Conservation (phyloP, 2,888 invertebrate genomes). For the Embidobia sp. region DNA sequence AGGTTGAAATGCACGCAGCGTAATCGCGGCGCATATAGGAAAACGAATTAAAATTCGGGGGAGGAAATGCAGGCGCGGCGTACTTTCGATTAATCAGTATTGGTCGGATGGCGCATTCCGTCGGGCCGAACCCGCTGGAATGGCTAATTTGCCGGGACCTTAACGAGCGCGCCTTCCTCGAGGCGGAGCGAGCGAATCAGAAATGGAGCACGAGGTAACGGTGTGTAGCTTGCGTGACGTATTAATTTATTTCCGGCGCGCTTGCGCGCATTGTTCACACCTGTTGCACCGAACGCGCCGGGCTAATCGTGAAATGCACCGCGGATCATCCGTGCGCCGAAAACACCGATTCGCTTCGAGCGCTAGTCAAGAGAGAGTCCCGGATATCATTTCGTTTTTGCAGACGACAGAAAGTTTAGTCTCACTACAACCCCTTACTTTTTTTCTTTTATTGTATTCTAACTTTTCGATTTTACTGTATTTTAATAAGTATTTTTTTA, state of each 20-base stretch:
- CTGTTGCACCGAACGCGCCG: constrained; percentile 5
- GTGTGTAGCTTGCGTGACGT: constrained; percentile 60
- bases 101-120: constrained; percentile 22
- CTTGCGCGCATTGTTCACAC: constrained; percentile 54
- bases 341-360: constrained; percentile 51
- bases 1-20: background rate
- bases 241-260: constrained; percentile 61
- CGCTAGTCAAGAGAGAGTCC: constrained; percentile 41
- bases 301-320: constrained; percentile 5
- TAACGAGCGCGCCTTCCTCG: constrained; percentile 14
- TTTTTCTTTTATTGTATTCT: no score
- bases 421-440: no score
- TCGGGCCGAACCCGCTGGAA: constrained; percentile 21
- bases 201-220: constrained; percentile 65
- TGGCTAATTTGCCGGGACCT: constrained; percentile 16
- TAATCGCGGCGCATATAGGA: background rate
- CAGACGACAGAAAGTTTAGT: no score
- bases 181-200: constrained; percentile 46
- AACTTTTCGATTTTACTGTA: no score
- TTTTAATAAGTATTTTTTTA: no score
- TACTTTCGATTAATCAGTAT: constrained; percentile 50
- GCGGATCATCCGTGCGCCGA: constrained; percentile 38
- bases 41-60: background rate
- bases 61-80: background rate
- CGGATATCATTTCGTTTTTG: background rate